Evolutionary conservation across 2,888 invertebrate species (phyloP).

Genomic region (Pterostichus niger): DNA sequence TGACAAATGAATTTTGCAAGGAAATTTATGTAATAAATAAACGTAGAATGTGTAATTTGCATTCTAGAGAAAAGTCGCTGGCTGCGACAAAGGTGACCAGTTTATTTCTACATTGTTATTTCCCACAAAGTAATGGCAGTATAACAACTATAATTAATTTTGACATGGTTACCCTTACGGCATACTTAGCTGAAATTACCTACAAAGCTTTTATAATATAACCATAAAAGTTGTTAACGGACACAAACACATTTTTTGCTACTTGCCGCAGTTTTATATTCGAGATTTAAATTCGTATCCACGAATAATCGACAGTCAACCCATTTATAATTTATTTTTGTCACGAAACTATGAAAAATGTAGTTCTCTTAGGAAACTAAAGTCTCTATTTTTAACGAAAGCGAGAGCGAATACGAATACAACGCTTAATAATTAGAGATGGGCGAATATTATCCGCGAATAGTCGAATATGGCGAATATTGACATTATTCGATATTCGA

Average conservation of each 20-base stretch:
- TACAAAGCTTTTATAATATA: conserved; percentile 49
- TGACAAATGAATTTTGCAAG: conserved; percentile 32
- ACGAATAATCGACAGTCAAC: not conserved
- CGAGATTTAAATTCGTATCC: conserved; percentile 31
- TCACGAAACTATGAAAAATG: conserved; percentile 8
- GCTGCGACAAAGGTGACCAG: conserved; percentile 37
- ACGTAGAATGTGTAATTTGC: conserved; percentile 26
- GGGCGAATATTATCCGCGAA: no score
- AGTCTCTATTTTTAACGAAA: no score
- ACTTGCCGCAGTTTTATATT: not conserved
- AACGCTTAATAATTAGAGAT: no score
- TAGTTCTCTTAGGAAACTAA: not conserved
- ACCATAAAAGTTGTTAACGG: conserved; percentile 44
- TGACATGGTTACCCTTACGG: conserved; percentile 52
- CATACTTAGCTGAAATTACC: conserved; percentile 46
- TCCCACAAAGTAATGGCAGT: conserved; percentile 42
- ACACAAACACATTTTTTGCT: conserved; percentile 42
- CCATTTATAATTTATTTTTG: conserved; percentile 17
- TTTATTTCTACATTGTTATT: conserved; percentile 44
- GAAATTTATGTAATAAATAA: conserved; percentile 48
- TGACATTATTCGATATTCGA: no score
- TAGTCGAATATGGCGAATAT: no score
- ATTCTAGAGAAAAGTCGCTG: conserved; percentile 23
- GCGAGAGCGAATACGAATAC: no score
- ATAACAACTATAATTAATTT: conserved; percentile 56